Evolutionary conservation across 2,113 vertebrate species (phyloP).

Genomic region (Leuciscus idus): DNA sequence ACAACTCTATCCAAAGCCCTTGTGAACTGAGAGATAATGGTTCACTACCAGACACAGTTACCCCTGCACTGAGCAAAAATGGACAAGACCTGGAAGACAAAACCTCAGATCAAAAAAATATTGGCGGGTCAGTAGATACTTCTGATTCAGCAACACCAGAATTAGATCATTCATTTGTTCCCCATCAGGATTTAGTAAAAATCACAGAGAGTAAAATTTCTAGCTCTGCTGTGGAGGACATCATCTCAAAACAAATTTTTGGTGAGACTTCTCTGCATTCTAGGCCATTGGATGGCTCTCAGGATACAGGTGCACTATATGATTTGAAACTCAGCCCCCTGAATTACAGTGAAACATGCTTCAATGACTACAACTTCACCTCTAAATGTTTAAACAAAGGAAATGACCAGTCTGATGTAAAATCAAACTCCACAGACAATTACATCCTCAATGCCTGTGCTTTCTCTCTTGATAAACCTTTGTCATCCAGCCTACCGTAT

Average conservation of each 20-base stretch:
- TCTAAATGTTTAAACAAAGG: slow-evolving; percentile 67
- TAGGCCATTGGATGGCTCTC: slow-evolving; percentile 47
- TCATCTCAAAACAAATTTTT: slow-evolving; percentile 58
- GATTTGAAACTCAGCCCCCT: slow-evolving; percentile 76
- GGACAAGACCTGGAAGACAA: slow-evolving; percentile 51
- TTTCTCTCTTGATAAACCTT: slow-evolving; percentile 46
- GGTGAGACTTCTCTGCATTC: slow-evolving; percentile 58
- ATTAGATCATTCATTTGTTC: slow-evolving; percentile 64
- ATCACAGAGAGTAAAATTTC: slow-evolving; percentile 63
- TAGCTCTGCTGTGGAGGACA: slow-evolving; percentile 52
- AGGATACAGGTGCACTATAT: slow-evolving; percentile 64
- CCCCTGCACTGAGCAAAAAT: slow-evolving; percentile 56
- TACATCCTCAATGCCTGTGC: slow-evolving; percentile 61
- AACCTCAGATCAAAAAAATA: slow-evolving; percentile 47
- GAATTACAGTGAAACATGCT: slow-evolving; percentile 70
- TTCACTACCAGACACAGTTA: slow-evolving; percentile 53
- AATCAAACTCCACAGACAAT: slow-evolving; percentile 62
- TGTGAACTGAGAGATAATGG: slow-evolving; percentile 50
- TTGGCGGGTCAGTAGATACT: slow-evolving; percentile 49
- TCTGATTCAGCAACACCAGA: slow-evolving; percentile 50
- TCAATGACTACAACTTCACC: slow-evolving; percentile 69
- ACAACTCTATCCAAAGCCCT: slow-evolving; percentile 48
- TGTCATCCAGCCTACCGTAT: slow-evolving; percentile 63
- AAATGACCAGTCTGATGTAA: slow-evolving; percentile 59
- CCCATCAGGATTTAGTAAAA: slow-evolving; percentile 62